Percentiles rank a stretch among this genome's conserved stretches.
phyloP scores from a whole-genome alignment of 2,113 vertebrate species.

The Urocynchramus pylzowi region DNA sequence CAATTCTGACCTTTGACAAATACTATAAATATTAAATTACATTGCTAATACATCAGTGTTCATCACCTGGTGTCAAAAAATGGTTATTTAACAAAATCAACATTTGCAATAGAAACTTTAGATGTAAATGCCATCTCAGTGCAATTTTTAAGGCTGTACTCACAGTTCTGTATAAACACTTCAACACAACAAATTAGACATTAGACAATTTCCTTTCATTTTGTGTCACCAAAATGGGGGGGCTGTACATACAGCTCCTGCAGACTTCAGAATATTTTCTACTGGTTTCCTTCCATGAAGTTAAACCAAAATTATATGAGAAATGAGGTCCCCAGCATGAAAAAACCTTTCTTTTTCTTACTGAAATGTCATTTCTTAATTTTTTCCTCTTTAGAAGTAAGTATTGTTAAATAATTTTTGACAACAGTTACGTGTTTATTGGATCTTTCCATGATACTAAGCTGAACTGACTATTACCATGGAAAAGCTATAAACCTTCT shows the following conservation, averaged over 20 bases:
- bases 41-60: neutral
- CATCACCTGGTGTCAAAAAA: conserved; percentile 4
- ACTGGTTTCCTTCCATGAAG: neutral
- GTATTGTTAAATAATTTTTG: neutral
- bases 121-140: neutral
- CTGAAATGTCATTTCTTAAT: neutral
- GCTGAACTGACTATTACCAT: neutral
- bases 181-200: neutral
- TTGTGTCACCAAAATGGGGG: neutral
- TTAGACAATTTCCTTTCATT: neutral
- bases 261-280: neutral
- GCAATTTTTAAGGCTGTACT: neutral
- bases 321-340: neutral
- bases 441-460: neutral
- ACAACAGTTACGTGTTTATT: neutral
- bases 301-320: neutral
- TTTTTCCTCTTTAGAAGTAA: neutral
- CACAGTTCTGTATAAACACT: neutral
- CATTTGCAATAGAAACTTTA: neutral
- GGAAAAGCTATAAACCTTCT: neutral
- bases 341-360: neutral
- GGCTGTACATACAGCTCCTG: neutral
- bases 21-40: conserved; percentile 26
- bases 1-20: conserved; percentile 28
- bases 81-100: neutral